phyloP scores from a whole-genome alignment of 2,888 invertebrate genomes.

The Gymnosoma rotundatum region DNA sequence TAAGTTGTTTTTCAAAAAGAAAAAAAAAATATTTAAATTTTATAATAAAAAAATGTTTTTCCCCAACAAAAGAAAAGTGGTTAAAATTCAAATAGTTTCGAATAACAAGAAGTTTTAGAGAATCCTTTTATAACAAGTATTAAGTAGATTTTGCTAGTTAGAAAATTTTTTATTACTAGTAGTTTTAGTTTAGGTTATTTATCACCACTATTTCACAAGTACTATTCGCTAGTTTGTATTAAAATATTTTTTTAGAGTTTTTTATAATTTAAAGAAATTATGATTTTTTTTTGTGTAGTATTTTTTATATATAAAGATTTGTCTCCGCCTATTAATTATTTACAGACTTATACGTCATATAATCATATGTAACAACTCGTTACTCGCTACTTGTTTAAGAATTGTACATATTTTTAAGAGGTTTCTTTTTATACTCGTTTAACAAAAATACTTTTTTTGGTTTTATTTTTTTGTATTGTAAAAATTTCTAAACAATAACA shows the following conservation, averaged over 20 bases:
- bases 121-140: slow-evolving; percentile 30
- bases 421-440: not conserved
- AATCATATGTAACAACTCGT: slow-evolving; percentile 5
- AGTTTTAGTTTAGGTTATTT: slow-evolving; percentile 61
- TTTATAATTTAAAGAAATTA: slow-evolving; percentile 20
- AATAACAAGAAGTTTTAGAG: slow-evolving; percentile 26
- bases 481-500: not conserved
- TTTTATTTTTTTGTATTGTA: slow-evolving; percentile 15
- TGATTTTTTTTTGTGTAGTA: slow-evolving; percentile 17
- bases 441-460: slow-evolving; percentile 8
- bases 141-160: slow-evolving; percentile 63
- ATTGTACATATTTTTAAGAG: slow-evolving; percentile 1
- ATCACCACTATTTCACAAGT: slow-evolving; percentile 36
- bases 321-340: slow-evolving; percentile 4
- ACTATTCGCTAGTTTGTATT: slow-evolving; percentile 57
- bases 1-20: not conserved
- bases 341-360: slow-evolving; percentile 13
- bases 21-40: slow-evolving; percentile 8
- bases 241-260: slow-evolving; percentile 31
- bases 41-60: not conserved
- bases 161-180: slow-evolving; percentile 42
- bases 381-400: slow-evolving; percentile 45
- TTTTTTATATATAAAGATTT: slow-evolving; percentile 30
- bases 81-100: slow-evolving; percentile 5
- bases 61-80: not conserved